Base-by-base conservation (phyloP, 1,140 invertebrate genomes). In the Formica exsecta region DNA sequence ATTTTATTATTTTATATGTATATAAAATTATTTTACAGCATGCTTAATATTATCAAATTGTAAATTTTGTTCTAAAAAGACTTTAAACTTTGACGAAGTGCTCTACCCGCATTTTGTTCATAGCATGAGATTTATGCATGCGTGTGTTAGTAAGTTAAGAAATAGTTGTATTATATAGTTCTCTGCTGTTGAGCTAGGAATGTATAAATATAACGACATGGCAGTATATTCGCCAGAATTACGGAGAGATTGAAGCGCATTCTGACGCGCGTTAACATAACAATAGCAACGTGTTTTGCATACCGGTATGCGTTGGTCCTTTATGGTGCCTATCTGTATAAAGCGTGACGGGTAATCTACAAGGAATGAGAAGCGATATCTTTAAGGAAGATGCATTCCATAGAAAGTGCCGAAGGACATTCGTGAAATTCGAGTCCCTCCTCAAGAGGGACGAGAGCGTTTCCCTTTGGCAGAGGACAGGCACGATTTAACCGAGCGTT, bases 401-500 rank as follows among this genome's bases (percentile, higher is more conserved):
- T 0, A 1, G 25, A 71, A 80, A 57, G 48, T 41, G 32, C 22
- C 25, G 64, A 80, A 70, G 36, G 25, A 71, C n/a, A 22, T 71
- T 59, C 11, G 64, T 68, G 25, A 59, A 81, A 81, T 81, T 71
- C 11, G 51, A 71, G 22, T 70, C 19, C 41, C 22, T 41, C 41
- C 16, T 41, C 32, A 36, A 25, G 25, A 68, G 11, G 4, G 25
- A 25, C 19, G 9, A 41, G 48, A 85, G n/a, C 25, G 36, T 16
- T 79, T 74, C 38, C 11, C 13, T 38, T 2, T 36, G 29, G 81
- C 25, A 16, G 32, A 32, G 9, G 3, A 51, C 11, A 11, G n/a
- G 5, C 48, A 19, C 57, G 75, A 87, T 73, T 88, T 65, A 73
- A 48, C 54, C 51, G 29, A 19, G 61, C 5, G 16, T 81, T 70